A percentile compares a stretch with the other conserved stretches of the same genome.
Conservation (phyloP, 2,113 vertebrate genomes). For the Riparia riparia region DNA sequence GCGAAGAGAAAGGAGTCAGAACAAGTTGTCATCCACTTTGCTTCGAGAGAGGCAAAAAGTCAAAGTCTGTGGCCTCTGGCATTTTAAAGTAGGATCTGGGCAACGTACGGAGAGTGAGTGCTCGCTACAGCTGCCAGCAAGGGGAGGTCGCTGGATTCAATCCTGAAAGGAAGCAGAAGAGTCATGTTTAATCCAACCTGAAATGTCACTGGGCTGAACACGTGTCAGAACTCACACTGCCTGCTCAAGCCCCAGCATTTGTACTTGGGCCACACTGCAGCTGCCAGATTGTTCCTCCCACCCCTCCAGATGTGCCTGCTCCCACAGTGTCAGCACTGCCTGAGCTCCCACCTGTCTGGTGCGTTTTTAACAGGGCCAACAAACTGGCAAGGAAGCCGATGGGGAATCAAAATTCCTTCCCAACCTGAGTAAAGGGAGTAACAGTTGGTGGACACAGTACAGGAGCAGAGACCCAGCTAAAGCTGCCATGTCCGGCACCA, state of each 20-base stretch:
- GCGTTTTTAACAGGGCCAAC: neutral
- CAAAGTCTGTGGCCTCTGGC: constrained; percentile 32
- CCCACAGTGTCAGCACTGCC: neutral
- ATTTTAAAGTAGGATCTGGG: constrained; percentile 94
- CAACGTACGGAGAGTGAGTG: constrained; percentile 97
- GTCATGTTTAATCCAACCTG: neutral
- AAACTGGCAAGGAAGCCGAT: neutral
- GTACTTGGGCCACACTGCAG: neutral
- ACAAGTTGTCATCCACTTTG: constrained; percentile 57
- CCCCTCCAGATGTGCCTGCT: neutral
- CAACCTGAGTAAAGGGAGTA: neutral
- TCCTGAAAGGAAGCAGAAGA: constrained; percentile 79
- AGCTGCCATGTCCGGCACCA: neutral
- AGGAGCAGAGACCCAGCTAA: neutral
- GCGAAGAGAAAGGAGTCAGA: constrained; percentile 12
- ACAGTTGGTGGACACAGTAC: accelerated
- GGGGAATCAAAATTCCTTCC: neutral
- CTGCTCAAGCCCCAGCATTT: neutral
- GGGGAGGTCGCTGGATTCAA: constrained; percentile 97
- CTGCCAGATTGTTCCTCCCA: neutral
- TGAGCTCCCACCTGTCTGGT: neutral
- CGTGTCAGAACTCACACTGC: neutral
- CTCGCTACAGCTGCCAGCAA: constrained; percentile 95
- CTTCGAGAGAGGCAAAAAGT: constrained; percentile 32
- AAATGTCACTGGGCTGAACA: neutral